Conservation (phyloP, 2,888 invertebrate species). For the Peribatodes rhomboidaria region DNA sequence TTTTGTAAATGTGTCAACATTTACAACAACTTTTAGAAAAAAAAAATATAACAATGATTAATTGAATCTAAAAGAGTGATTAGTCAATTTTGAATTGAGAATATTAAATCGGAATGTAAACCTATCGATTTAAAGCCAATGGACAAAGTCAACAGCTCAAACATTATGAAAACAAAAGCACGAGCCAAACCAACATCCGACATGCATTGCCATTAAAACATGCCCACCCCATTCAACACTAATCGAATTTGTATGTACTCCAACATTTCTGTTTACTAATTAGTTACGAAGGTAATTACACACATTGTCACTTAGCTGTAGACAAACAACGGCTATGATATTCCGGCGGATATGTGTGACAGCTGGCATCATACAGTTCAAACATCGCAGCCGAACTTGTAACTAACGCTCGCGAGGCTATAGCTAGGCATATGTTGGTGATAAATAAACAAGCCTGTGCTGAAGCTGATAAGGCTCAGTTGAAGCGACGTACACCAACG, state of each 20-base stretch:
- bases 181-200: constrained; percentile 24
- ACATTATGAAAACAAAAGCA: constrained; percentile 34
- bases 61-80: neutral
- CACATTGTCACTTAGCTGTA: constrained; percentile 45
- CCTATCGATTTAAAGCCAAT: neutral
- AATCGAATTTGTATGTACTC: constrained; percentile 44
- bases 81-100: neutral
- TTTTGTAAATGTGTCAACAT: no score
- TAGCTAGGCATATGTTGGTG: constrained; percentile 68
- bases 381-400: constrained; percentile 60
- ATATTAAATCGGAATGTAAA: neutral
- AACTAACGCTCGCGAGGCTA: constrained; percentile 51
- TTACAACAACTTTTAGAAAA: no score
- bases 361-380: constrained; percentile 54
- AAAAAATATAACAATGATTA: no score
- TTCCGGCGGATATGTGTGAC: constrained; percentile 38
- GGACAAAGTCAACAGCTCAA: constrained; percentile 17
- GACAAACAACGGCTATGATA: constrained; percentile 41
- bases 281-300: constrained; percentile 46
- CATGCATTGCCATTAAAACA: constrained; percentile 33
- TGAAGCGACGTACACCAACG: constrained; percentile 54
- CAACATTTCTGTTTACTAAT: constrained; percentile 45
- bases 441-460: constrained; percentile 84
- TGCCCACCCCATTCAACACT: constrained; percentile 30
- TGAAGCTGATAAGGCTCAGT: constrained; percentile 77